Evolutionary conservation across 2,888 invertebrate genomes (phyloP).

Genomic region (Lasioglossum malachurum): DNA sequence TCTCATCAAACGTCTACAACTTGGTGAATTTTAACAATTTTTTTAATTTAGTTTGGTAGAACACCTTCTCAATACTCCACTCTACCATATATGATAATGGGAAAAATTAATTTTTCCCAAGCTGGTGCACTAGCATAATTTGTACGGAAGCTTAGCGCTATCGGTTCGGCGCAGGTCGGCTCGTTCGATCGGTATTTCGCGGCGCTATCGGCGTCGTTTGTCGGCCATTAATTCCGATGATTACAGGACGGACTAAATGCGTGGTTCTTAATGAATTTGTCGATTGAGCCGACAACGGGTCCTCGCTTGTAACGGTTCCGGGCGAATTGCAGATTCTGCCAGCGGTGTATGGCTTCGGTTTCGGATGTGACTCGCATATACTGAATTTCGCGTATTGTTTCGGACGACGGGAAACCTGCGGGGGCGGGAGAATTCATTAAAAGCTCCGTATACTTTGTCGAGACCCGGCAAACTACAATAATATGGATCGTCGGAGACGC

Average conservation of each 20-base stretch:
- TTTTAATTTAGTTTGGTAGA: background rate
- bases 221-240: slow-evolving; percentile 13
- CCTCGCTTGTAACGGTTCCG: background rate
- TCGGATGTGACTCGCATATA: background rate
- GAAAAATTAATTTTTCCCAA: background rate
- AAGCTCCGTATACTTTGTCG: background rate
- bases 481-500: background rate
- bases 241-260: background rate
- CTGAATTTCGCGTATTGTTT: slow-evolving; percentile 5
- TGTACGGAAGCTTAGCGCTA: background rate
- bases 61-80: background rate
- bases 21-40: background rate
- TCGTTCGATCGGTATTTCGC: background rate
- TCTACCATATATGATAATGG: background rate
- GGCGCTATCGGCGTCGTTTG: background rate
- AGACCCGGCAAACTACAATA: background rate
- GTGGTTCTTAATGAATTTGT: slow-evolving; percentile 24
- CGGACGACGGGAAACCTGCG: background rate
- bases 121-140: background rate
- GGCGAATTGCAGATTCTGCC: background rate
- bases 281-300: background rate
- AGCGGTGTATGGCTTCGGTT: background rate
- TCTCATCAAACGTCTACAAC: background rate
- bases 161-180: background rate
- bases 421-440: background rate